phyloP scores from a whole-genome alignment of 2,888 invertebrate genomes.

The Parnassius mnemosyne region DNA sequence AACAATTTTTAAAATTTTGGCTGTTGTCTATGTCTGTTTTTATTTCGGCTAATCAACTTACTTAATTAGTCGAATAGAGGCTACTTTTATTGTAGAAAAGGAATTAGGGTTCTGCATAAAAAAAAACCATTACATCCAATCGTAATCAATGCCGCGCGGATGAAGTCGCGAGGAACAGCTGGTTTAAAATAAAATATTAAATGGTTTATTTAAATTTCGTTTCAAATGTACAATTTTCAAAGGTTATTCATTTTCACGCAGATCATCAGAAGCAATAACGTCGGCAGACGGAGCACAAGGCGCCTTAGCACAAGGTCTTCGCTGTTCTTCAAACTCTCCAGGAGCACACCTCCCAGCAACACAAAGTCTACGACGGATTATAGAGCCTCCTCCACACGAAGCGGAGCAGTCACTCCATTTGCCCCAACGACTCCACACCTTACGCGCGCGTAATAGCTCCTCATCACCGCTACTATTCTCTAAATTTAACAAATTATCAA shows the following conservation, averaged over 20 bases:
- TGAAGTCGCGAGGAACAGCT: too few species aligned
- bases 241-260: constrained; percentile 19
- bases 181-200: too few species aligned
- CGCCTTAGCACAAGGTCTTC: constrained; percentile 49
- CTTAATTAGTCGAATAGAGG: too few species aligned
- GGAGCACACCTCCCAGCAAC: constrained; percentile 62
- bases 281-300: constrained; percentile 42
- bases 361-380: constrained; percentile 52
- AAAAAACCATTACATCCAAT: too few species aligned
- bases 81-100: too few species aligned
- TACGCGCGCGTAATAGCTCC: constrained; percentile 46
- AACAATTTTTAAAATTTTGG: too few species aligned
- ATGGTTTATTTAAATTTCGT: too few species aligned
- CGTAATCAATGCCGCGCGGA: too few species aligned
- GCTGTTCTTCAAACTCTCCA: constrained; percentile 65
- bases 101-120: too few species aligned
- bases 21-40: too few species aligned
- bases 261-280: constrained; percentile 13
- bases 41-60: too few species aligned
- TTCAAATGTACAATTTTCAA: neutral
- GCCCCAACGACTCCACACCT: constrained; percentile 70
- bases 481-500: constrained; percentile 11
- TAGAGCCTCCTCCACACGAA: constrained; percentile 57
- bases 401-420: constrained; percentile 67
- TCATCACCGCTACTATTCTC: constrained; percentile 41